phyloP scores from a whole-genome alignment of 1,140 invertebrate species.

The Oryctes rhinoceros region DNA sequence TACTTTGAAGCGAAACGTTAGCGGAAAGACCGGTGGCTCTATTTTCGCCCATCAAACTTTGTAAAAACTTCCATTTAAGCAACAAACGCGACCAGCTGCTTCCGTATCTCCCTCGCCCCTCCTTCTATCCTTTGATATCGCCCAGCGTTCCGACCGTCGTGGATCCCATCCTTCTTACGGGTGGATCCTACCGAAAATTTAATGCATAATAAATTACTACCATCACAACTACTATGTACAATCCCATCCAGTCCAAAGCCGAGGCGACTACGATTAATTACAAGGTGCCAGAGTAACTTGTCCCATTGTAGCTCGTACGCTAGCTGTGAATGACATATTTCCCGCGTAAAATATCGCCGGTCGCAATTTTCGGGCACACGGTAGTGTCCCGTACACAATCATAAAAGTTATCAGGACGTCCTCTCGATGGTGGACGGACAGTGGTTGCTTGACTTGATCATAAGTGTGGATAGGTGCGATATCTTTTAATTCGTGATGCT shows the following conservation, averaged over 20 bases:
- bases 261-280: conserved; percentile 18
- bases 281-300: conserved; percentile 13
- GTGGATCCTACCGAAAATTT: not conserved
- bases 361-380: not conserved
- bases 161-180: not conserved
- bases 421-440: not conserved
- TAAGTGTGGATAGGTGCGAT: too few species aligned
- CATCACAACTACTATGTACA: not conserved
- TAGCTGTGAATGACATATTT: conserved; percentile 9
- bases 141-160: too few species aligned
- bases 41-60: too few species aligned
- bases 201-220: conserved; percentile 12
- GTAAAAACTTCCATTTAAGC: too few species aligned
- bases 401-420: not conserved
- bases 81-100: too few species aligned
- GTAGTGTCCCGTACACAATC: not conserved
- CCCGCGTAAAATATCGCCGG: not conserved
- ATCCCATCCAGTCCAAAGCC: not conserved
- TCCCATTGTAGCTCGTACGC: not conserved
- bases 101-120: too few species aligned
- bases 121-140: too few species aligned
- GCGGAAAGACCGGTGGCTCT: too few species aligned
- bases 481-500: too few species aligned
- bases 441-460: too few species aligned
- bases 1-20: too few species aligned